Base-by-base conservation (phyloP, 2,888 invertebrate genomes). In the Meganola albula region DNA sequence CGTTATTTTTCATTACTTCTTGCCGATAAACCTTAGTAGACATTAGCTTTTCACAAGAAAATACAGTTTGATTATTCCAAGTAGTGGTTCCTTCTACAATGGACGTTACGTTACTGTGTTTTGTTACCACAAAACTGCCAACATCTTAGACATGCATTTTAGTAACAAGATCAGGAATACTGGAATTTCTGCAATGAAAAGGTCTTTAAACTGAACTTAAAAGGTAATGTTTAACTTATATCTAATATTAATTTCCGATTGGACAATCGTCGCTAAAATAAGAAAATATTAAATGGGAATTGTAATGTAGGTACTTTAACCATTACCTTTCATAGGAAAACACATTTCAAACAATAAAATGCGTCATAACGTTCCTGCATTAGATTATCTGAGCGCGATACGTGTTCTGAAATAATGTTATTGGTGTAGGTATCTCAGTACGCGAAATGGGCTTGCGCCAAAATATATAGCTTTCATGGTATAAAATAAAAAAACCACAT, bases 371-470 rank as follows among this genome's bases (percentile, higher is more conserved):
- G 71, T 70, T 67, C 65, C 66, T 77, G 75, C 70, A 75, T 79
- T 74, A 74, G 74, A 78, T 82, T 80, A 82, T 78, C 74, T 71
- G 64, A 60, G 62, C 50, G 64, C 60, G 72, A 78, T 78, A 79
- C 80, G 82, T 83, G 80, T 72, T 53, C 72, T 70, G 82, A 74
- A 80, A 84, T 82, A 82, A 83, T 82, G 66, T 76, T 69, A 76
- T 73, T 53, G 69, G 66, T 42, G 24, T 42, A 49, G 45, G 50
- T 58, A 63, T 58, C 60, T 51, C n/a, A 50, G 53, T 51, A 55
- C 39, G 31, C 47, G 50, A 58, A 64, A 63, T 63, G 56, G 58
- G 64, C 49, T 62, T n/a, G n/a, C n/a, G n/a, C n/a, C n/a, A n/a
- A n/a, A n/a, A n/a, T n/a, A n/a, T n/a, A n/a, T n/a, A n/a, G n/a